A percentile compares a stretch with the other conserved stretches of the same genome.
Conservation (phyloP, 2,888 invertebrate genomes). For the Mechanitis messenoides region DNA sequence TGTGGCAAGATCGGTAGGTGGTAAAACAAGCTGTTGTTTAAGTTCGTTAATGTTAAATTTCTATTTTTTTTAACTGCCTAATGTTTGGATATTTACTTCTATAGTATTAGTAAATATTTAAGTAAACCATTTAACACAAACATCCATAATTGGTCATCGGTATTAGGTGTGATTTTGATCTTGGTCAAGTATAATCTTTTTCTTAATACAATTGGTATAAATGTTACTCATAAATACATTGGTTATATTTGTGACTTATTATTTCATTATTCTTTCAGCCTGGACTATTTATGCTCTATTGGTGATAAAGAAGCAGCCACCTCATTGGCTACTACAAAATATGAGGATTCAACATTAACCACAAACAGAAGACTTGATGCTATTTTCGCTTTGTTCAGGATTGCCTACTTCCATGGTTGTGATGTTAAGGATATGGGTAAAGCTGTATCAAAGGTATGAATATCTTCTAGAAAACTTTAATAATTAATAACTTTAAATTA, state of each 20-base stretch:
- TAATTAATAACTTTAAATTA: too few relatives aligned
- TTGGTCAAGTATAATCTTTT: too few relatives aligned
- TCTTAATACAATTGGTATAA: too few relatives aligned
- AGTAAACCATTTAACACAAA: too few relatives aligned
- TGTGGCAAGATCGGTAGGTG: slow-evolving; percentile 70
- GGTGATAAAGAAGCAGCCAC: slow-evolving; percentile 75
- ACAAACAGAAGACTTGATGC: slow-evolving; percentile 76
- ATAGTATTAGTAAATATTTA: too few relatives aligned
- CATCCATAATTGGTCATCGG: too few relatives aligned
- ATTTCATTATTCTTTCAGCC: slow-evolving; percentile 43
- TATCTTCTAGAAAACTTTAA: too few relatives aligned
- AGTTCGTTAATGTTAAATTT: too few relatives aligned
- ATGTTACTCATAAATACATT: neutral
- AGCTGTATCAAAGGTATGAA: slow-evolving; percentile 70
- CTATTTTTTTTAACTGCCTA: too few relatives aligned
- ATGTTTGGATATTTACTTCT: too few relatives aligned
- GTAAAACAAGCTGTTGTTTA: too few relatives aligned
- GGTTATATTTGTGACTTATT: slow-evolving; percentile 8
- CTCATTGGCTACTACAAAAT: slow-evolving; percentile 68
- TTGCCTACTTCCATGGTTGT: slow-evolving; percentile 78
- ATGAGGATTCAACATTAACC: slow-evolving; percentile 73
- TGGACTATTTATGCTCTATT: slow-evolving; percentile 75
- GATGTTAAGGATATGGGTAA: slow-evolving; percentile 77
- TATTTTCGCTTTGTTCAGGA: slow-evolving; percentile 74
- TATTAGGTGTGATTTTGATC: too few relatives aligned